phyloP scores from a whole-genome alignment of 2,113 vertebrate genomes.

The Calidris pygmaea region DNA sequence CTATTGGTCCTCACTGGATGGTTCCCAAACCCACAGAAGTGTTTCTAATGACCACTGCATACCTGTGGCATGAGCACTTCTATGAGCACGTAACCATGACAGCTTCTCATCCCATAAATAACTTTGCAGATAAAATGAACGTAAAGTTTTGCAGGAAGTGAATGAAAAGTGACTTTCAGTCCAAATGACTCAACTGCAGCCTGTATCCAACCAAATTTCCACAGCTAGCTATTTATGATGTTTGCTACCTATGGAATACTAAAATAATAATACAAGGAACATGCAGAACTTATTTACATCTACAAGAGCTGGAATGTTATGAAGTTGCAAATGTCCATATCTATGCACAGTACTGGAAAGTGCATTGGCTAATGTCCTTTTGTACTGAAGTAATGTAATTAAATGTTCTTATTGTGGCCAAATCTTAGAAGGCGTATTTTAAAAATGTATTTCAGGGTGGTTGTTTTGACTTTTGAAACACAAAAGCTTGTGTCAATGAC shows the following conservation, averaged over 20 bases:
- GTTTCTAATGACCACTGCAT: neutral
- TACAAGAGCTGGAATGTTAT: neutral
- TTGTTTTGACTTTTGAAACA: slow-evolving; percentile 33
- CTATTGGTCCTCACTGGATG: neutral
- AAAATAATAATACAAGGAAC: neutral
- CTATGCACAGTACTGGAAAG: neutral
- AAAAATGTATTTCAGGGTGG: neutral
- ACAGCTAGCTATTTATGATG: neutral
- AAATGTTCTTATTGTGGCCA: slow-evolving; percentile 33
- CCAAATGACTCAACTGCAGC: neutral
- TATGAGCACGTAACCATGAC: neutral
- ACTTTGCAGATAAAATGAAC: neutral
- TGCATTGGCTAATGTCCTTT: neutral
- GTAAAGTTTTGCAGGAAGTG: neutral
- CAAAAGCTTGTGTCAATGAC: neutral
- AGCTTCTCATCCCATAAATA: slow-evolving; percentile 10
- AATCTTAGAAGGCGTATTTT: slow-evolving; percentile 29
- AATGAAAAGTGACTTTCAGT: neutral
- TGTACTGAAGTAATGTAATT: neutral
- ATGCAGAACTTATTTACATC: neutral
- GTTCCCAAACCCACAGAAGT: neutral
- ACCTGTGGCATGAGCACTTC: neutral
- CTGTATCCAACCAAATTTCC: neutral
- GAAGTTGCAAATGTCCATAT: neutral
- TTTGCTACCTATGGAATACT: neutral